Percentiles rank a stretch among this genome's conserved stretches.
Conservation (phyloP, 2,888 invertebrate genomes). For the Plagiodera versicolora region DNA sequence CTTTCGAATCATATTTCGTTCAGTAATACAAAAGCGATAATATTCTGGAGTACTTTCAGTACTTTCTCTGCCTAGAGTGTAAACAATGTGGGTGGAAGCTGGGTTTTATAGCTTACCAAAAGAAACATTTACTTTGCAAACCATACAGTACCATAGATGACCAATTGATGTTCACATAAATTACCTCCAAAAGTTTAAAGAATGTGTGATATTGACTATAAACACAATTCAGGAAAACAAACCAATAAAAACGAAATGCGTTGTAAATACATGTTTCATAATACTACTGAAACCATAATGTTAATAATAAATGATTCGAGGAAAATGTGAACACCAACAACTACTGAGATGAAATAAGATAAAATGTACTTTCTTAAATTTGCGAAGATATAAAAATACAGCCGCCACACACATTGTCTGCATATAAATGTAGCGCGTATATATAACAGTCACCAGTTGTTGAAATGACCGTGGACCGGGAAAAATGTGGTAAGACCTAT, state of each 20-base stretch:
- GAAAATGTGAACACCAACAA: conserved; percentile 21
- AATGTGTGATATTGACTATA: neutral
- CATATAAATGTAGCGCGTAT: conserved; percentile 52
- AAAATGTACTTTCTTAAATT: conserved; percentile 7
- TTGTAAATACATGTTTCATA: no score
- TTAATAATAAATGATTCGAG: neutral
- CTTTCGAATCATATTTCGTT: neutral
- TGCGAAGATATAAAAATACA: conserved; percentile 35
- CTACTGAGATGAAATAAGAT: conserved; percentile 1
- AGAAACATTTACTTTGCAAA: conserved; percentile 25
- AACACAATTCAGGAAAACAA: no score
- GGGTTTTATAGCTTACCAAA: conserved; percentile 54
- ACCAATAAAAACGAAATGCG: no score
- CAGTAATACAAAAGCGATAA: conserved; percentile 21
- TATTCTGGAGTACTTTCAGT: conserved; percentile 18
- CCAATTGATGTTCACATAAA: conserved; percentile 24
- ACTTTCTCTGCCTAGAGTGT: conserved; percentile 66
- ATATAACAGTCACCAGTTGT: conserved; percentile 31
- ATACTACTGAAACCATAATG: neutral
- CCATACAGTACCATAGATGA: conserved; percentile 44
- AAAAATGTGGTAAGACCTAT: conserved; percentile 44
- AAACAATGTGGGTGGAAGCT: conserved; percentile 89
- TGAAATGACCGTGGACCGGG: conserved; percentile 29
- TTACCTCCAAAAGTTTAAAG: conserved; percentile 6
- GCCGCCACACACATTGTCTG: conserved; percentile 70